Base-by-base conservation (phyloP, 2,113 vertebrate species). In the Chamaea fasciata region DNA sequence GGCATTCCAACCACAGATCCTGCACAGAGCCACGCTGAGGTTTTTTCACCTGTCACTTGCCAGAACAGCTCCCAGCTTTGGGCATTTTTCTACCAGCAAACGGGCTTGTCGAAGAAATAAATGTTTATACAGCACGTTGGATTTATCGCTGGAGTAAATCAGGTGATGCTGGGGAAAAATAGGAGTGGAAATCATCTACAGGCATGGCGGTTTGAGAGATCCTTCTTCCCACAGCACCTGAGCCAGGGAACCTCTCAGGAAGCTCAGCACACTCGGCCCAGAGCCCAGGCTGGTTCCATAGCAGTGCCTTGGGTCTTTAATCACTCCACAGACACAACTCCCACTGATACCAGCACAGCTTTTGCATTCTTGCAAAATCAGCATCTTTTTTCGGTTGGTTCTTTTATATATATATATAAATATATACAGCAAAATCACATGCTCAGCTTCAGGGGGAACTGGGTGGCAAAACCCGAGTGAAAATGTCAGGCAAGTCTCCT, bases 1-100 rank as follows among this genome's bases (percentile, higher is more conserved):
- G 65, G 30, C 33, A 22, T 2, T 15, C 0, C 19, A n/a, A 0
- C 1, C 9, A 3, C 3, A 12, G 2, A 12, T 3, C 55, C 81
- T 86, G 41, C 41, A 9, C 53, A 41, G 13, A 3, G 0, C 0
- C 11, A 71, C 27, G 6, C 53, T 8, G 1, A 13, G 33, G 37
- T 63, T 20, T 63, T 20, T 18, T 71, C 6, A 52, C 67, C 64
- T 46, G 49, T 6, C 82, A 62, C 13, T 9, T 57, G 30, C 64
- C 28, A 4, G 6, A 73, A 15, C 2, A 83, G 13, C 21, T 22
- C 53, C 62, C 62, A 83, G 27, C 56, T 63, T 23, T 17, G 83
- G 79, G 67, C 53, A 31, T 83, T 96, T 82, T 87, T 89, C 69
- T 55, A 62, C 27, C 1, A 5, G 76, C 37, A 77, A 83, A 77